Evolutionary conservation across 2,888 invertebrate species (phyloP), one percentile per base, ranked within the genome.

Genomic region (Tipula vernalis): DNA sequence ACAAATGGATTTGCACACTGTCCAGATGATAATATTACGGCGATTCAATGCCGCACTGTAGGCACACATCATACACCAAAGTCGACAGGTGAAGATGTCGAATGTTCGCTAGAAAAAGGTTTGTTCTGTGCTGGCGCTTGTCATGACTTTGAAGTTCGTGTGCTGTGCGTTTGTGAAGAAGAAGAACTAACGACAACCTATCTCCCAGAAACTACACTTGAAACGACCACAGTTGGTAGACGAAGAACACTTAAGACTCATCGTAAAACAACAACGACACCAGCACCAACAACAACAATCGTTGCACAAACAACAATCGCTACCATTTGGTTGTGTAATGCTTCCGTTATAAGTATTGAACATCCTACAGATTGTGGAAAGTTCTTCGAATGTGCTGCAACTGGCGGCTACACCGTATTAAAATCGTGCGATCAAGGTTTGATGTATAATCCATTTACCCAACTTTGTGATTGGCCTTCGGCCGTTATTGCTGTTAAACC

Each of bases 101-200:
- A 95, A 88, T 98, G 98, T 90, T 95, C 94, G 88, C 90, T 96
- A 87, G 94, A 95, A 88, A 92, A 93, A 13, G 97, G 97, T 0
- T 92, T 97, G 0, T 91, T 94, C 5, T 97, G 97, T 90, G 91
- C 91, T 83, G 94, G 94, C 87, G 89, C 90, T 10, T 98, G 98
- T 89, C 93, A 94, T 1, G 97, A 98, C 92, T 97, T 97, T 90
- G 97, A 98, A 91, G 94, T 97, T 85, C 93, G 96, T 44, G 95
- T 97, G 1, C 92, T 94, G 71, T 97, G 97, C 89, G 91, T 92
- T 87, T 96, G 96, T 89, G 91, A 15, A 5, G 39, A 36, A 41
- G 39, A 36, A 36, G 42, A 86, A n/a, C 2, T 28, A 28, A 36
- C 36, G 2, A 44, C 85, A 4, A 42, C 44, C 8, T 28, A 10